These are phyloP conservation scores for Pristionchus pacificus DNA, from an alignment of 1,140 invertebrate genomes.

Conservation along the genomic window DNA sequence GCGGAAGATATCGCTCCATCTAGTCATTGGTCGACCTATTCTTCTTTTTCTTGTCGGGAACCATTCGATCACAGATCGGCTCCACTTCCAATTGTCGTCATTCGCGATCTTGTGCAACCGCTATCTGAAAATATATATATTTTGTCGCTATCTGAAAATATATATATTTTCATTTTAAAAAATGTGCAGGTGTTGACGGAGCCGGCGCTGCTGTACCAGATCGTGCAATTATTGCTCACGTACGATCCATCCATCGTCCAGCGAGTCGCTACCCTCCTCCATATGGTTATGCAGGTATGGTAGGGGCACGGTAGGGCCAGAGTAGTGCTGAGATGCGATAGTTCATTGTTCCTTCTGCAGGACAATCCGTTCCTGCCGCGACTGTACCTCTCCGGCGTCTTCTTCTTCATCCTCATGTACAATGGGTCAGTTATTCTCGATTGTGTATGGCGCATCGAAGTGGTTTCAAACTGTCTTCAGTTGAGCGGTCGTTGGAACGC, in stretches of 20 bases:
- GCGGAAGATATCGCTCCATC: too few species aligned
- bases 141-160: background rate
- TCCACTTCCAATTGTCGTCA: too few species aligned
- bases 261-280: slow-evolving; percentile 73
- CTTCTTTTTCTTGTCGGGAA: too few species aligned
- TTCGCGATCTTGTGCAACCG: too few species aligned
- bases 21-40: too few species aligned
- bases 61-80: too few species aligned
- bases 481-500: too few species aligned
- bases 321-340: too few species aligned
- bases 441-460: too few species aligned
- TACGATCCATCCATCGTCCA: slow-evolving; percentile 96
- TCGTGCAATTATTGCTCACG: slow-evolving; percentile 87
- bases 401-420: slow-evolving; percentile 99
- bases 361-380: slow-evolving; percentile 92
- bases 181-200: slow-evolving; percentile 71
- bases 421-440: too few species aligned
- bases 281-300: slow-evolving; percentile 43
- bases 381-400: slow-evolving; percentile 88
- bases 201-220: slow-evolving; percentile 80
- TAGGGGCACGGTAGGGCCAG: background rate
- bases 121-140: too few species aligned
- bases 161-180: background rate
- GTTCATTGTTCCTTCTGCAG: slow-evolving; percentile 56
- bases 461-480: too few species aligned